These are phyloP conservation scores for Helicoverpa assulta DNA, from an alignment of 2,888 invertebrate species.

Conservation along the genomic window DNA sequence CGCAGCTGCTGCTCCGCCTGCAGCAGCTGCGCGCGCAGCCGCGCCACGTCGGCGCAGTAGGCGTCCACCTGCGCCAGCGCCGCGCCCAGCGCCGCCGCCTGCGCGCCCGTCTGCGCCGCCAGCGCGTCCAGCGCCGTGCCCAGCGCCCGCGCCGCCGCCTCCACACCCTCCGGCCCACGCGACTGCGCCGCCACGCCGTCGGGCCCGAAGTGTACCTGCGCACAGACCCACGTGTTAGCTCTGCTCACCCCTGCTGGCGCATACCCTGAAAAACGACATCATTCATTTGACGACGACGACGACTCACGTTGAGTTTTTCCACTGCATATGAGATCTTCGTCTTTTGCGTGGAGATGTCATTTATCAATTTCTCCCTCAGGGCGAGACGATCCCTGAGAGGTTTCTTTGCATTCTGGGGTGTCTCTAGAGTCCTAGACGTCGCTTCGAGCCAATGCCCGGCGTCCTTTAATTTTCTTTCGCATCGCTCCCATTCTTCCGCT, in stretches of 20 bases:
- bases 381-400: slow-evolving; percentile 96
- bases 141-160: slow-evolving; percentile 91
- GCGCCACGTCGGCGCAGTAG: slow-evolving; percentile 96
- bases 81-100: slow-evolving; percentile 92
- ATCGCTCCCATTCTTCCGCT: slow-evolving; percentile 98
- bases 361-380: slow-evolving; percentile 95
- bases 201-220: slow-evolving; percentile 96
- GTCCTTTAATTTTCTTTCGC: slow-evolving; percentile 97
- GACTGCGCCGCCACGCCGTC: slow-evolving; percentile 93
- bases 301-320: slow-evolving; percentile 96
- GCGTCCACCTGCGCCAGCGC: slow-evolving; percentile 96
- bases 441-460: slow-evolving; percentile 97
- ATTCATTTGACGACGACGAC: slow-evolving; percentile 7
- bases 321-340: slow-evolving; percentile 96
- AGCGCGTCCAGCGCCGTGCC: slow-evolving; percentile 94
- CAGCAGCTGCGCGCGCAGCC: slow-evolving; percentile 95
- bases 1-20: slow-evolving; percentile 97
- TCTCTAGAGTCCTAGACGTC: slow-evolving; percentile 93
- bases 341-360: slow-evolving; percentile 96
- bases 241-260: neutral
- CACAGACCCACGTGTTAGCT: slow-evolving; percentile 18
- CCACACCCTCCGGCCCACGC: slow-evolving; percentile 94
- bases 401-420: slow-evolving; percentile 95
- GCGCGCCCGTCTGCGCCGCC: slow-evolving; percentile 90
- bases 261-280: slow-evolving; percentile 22